Evolutionary conservation across 2,797 vertebrate genomes (phyloP), one percentile per base, ranked within the genome.

Genomic region (Huso huso): DNA sequence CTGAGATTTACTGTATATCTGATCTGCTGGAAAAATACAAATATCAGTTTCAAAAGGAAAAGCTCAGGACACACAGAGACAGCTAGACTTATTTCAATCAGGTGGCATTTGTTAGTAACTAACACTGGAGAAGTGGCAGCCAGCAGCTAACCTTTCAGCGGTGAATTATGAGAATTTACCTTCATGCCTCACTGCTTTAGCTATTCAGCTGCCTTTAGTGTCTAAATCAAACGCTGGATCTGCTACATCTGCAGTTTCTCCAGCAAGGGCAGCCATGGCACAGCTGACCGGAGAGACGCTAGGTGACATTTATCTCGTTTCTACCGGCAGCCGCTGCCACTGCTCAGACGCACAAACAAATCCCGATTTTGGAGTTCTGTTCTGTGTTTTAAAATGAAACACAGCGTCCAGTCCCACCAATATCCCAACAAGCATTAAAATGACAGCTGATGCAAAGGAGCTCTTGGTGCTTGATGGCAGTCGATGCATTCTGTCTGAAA

Each of bases 101-200:
- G 84, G 80, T 90, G 90, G 91, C 90, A 93, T 90, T 92, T 89
- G 87, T 88, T 90, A 90, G 87, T 83, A 82, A 86, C 90, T 86
- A 89, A 88, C 87, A 86, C 84, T 85, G 86, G 86, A 86, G 86
- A 88, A 80, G 81, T 84, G 85, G 81, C 82, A 78, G 85, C 86
- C 86, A 86, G 85, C 83, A 77, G 82, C 87, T 91, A 91, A 91
- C 91, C 90, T 94, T 93, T 93, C 84, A 87, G 88, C 88, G 89
- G 89, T 93, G 93, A 96, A 94, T 95, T 94, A 94, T 93, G 91
- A 88, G 91, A 94, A 94, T 96, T 94, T 95, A 94, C 92, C 91
- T 94, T 96, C 93, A 96, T 85, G 93, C 90, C 90, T 91, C 88
- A 86, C 79, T 89, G 89, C 87, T 72, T 87, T 81, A 80, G 87